Base-by-base conservation (phyloP, 1,140 invertebrate genomes). In the Ctenoplectra terminalis region DNA sequence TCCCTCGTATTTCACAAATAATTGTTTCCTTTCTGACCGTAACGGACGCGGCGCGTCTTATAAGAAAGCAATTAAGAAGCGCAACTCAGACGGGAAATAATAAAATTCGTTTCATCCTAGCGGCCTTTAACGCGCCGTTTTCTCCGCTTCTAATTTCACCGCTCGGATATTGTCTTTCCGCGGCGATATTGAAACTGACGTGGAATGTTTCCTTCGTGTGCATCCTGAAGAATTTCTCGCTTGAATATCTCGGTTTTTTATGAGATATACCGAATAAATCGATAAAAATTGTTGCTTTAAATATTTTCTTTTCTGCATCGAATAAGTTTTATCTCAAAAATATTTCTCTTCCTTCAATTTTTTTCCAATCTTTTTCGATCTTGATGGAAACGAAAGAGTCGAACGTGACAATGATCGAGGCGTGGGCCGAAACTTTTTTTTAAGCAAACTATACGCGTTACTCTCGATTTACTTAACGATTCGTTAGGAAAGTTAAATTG, bases 401-500 rank as follows among this genome's bases (percentile, higher is more conserved):
- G 40, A 40, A n/a, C n/a, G n/a, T 40, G 40, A 40, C 4, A 5
- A 40, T 40, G 40, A 5, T 5, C 13, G 60, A 13, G 60, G 7
- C 11, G n/a, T 6, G 11, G 17, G 15, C 4, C 5, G 46, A 29
- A 48, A 34, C 23, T 37, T 63, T 17, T 29, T 29, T 5, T 15
- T 1, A 43, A 23, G 37, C 58, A 13, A 43, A 26, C 7, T 52
- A 26, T 8, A 8, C 56, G 29, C 17, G 29, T 34, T 17, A 37
- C 11, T 69, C 29, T 11, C 46, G 66, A 46, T 15, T 5, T 1
- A 15, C 20, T 0, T 11, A 34, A 34, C 43, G 48, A 74, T 63
- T 74, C 31, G 26, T 37, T 50, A 15, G 46, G 1, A 31, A 77
- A 77, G 52, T 77, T 54, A 31, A 67, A 76, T 75, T 67, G 74